phyloP scores from a whole-genome alignment of 2,113 vertebrate genomes.

The Hystrix cristata region DNA sequence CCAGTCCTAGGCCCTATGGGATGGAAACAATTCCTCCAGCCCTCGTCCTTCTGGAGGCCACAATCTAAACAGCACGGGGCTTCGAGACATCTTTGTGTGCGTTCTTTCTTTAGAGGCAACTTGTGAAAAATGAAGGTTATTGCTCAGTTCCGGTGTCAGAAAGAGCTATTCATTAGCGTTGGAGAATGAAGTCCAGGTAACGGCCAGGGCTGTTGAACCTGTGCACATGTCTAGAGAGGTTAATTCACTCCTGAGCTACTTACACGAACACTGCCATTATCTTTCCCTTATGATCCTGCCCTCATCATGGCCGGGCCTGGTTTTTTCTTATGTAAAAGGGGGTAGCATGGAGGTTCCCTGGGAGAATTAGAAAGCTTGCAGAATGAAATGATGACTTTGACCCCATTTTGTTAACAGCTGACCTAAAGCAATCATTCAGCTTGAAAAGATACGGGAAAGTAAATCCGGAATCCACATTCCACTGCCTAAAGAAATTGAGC shows the following conservation, averaged over 20 bases:
- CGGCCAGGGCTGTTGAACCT: neutral
- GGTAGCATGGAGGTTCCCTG: neutral
- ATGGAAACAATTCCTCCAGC: no score
- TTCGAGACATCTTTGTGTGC: neutral
- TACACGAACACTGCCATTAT: slow-evolving; percentile 38
- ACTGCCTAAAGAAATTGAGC: neutral
- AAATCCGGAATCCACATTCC: neutral
- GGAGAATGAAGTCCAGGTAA: slow-evolving; percentile 35
- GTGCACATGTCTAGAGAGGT: slow-evolving; percentile 11
- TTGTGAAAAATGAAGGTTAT: neutral
- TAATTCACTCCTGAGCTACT: slow-evolving; percentile 70
- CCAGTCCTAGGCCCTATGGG: neutral
- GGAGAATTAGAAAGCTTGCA: slow-evolving; percentile 57
- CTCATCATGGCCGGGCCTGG: neutral
- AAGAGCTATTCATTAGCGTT: neutral
- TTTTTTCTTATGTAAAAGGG: neutral
- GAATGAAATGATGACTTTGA: slow-evolving; percentile 73
- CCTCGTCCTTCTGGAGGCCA: neutral
- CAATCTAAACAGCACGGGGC: neutral
- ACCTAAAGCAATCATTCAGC: slow-evolving; percentile 66
- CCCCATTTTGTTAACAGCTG: slow-evolving; percentile 73
- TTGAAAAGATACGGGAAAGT: slow-evolving; percentile 62
- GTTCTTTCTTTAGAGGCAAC: neutral
- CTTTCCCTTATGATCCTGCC: neutral
- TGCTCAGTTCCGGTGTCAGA: neutral